Base-by-base conservation (phyloP, 1,140 invertebrate genomes). In the Nilaparvata lugens region DNA sequence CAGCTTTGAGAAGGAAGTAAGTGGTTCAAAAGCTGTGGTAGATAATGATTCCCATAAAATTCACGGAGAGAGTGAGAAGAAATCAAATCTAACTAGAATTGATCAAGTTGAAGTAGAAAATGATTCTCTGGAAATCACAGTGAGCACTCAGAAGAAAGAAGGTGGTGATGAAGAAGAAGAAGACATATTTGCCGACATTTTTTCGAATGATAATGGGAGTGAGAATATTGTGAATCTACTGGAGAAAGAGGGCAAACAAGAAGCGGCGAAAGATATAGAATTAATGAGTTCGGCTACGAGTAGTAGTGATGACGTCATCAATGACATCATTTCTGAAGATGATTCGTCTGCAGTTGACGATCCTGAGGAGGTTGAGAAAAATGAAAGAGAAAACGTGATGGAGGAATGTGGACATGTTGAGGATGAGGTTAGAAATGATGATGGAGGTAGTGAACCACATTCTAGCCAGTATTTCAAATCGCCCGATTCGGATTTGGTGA, bases 401-500 rank as follows among this genome's bases (percentile, higher is more conserved):
- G n/a, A n/a, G n/a, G n/a, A n/a, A n/a, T n/a, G n/a, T n/a, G n/a
- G n/a, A n/a, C n/a, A n/a, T 42, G 43, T 43, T 23, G 16, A 14
- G 45, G 11, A 52, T 58, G 31, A 35, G 13, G 13, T 6, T 9
- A 35, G 31, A 9, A 35, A 2, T 2, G 31, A 35, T 35, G 31
- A 35, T 23, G 59, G 31, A 59, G 60, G 24, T 18, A 51, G 54
- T 51, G 45, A 48, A 56, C 13, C 28, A 52, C 56, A 52, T 42
- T 23, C 16, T 54, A 54, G 16, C 16, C 16, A 19, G 40, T 38
- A 56, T 58, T 51, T 35, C 7, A 35, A 2, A 67, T 60, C 23
- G 40, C 23, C 53, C 51, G 55, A 62, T 73, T 69, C 64, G 2
- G 13, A 38, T 16, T 28, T 56, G 25, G 38, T 9, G 25, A 5